Evolutionary conservation across 2,113 vertebrate genomes (phyloP), one percentile per base, ranked within the genome.

Genomic region (Hippocampus abdominalis): DNA sequence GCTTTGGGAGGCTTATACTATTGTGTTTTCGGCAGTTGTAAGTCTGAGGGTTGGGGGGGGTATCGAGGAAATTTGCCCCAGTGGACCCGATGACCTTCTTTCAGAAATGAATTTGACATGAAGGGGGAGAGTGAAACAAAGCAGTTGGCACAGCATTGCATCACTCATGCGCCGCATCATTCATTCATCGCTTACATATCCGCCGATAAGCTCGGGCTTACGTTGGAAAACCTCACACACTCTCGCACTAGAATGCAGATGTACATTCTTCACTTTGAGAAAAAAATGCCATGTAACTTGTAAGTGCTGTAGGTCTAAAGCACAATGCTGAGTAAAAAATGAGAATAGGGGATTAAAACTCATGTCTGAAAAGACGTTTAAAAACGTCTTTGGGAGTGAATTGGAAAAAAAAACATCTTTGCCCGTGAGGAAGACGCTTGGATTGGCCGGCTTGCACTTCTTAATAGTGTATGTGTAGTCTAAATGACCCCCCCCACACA

Each of bases 81-180:
- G 61, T 32, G 63, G 63, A 81, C 61, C 40, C 49, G 2, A 1
- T 61, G 73, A 78, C 73, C 73, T 81, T 54, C 72, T 68, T 59
- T 21, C 8, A 73, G 44, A 74, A 63, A 71, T 63, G 25, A 81
- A 66, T 73, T 65, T n/a, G 71, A 69, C 73, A 61, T n/a, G 53
- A 68, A 56, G 57, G 25, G 32, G 27, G 51, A 70, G 68, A 70
- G 64, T 72, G 69, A 48, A 57, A 65, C 25, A 69, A 64, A 60
- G 72, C 66, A 5, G 25, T 49, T 29, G 44, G 23, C 61, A 4
- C 4, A 23, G 39, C 61, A 13, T 64, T 64, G 36, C 39, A 42
- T 42, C 61, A 64, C 39, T 42, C 36, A 6, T 13, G 59, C 18
- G 36, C 32, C 59, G 18, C 59, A 39, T 62, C 60, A 62, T 62